phyloP scores from a whole-genome alignment of 2,888 invertebrate species.

The Dicranocentrus wangi region DNA sequence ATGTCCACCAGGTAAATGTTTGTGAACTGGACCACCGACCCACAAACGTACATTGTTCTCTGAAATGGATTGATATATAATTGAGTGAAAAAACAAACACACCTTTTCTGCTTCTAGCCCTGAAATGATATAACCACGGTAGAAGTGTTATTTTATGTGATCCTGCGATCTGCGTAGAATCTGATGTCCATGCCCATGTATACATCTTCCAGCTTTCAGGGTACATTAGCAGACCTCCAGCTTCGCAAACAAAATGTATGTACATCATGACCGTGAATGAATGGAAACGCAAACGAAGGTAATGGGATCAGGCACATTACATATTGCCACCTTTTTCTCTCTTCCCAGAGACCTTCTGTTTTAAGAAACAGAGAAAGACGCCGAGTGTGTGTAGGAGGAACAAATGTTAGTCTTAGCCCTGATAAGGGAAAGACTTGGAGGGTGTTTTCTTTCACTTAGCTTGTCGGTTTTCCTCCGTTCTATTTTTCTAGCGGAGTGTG shows the following conservation, averaged over 20 bases:
- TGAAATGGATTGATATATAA: too few species aligned
- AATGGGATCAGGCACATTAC: slow-evolving; percentile 5
- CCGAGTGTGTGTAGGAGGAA: slow-evolving; percentile 9
- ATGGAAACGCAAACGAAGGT: slow-evolving; percentile 45
- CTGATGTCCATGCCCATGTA: too few species aligned
- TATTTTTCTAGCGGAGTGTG: slow-evolving; percentile 3
- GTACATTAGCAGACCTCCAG: background rate
- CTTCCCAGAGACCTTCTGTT: background rate
- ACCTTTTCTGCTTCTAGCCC: too few species aligned
- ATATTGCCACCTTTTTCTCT: slow-evolving; percentile 19
- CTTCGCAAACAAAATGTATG: too few species aligned
- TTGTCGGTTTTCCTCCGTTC: slow-evolving; percentile 36
- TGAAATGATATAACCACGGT: too few species aligned
- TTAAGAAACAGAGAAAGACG: background rate
- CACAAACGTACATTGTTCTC: too few species aligned
- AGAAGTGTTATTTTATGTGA: too few species aligned
- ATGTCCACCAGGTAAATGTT: too few species aligned
- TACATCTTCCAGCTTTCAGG: slow-evolving; percentile 6
- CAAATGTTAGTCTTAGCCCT: slow-evolving; percentile 48
- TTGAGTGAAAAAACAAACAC: too few species aligned
- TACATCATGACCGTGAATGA: slow-evolving; percentile 18
- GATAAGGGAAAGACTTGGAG: slow-evolving; percentile 38
- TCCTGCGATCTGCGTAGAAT: too few species aligned
- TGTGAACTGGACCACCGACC: too few species aligned
- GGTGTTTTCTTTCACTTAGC: slow-evolving; percentile 62